phyloP scores from a whole-genome alignment of 2,888 invertebrate species.

The Trichopria drosophilae region DNA sequence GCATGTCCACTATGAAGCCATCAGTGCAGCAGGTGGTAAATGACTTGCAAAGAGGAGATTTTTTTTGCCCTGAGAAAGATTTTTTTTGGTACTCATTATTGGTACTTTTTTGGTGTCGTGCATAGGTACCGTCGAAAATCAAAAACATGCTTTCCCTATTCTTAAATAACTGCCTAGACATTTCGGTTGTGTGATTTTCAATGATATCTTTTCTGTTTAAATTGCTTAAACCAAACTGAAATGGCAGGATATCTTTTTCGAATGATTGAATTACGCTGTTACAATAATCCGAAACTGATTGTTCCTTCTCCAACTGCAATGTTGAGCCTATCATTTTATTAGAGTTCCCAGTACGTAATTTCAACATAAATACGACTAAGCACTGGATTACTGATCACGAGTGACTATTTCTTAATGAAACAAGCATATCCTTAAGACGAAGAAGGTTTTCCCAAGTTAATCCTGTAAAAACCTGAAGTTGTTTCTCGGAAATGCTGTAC shows the following conservation, averaged over 20 bases:
- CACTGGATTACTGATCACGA: constrained; percentile 9
- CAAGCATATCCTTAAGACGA: constrained; percentile 5
- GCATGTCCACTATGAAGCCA: constrained; percentile 32
- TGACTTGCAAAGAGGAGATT: constrained; percentile 36
- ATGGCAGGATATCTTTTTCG: constrained; percentile 25
- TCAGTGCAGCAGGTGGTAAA: constrained; percentile 19
- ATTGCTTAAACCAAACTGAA: constrained; percentile 21
- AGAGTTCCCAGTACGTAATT: constrained; percentile 12
- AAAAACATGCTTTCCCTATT: constrained; percentile 5
- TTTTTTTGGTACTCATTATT: no score
- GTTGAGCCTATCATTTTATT: constrained; percentile 14
- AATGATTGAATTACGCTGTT: constrained; percentile 24
- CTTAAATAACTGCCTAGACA: constrained; percentile 12
- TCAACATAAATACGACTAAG: constrained; percentile 20
- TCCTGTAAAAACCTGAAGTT: constrained; percentile 12
- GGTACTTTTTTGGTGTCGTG: no score
- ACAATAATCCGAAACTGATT: constrained; percentile 25
- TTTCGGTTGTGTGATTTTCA: constrained; percentile 19
- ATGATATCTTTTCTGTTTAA: constrained; percentile 17
- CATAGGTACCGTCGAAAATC: constrained; percentile 18
- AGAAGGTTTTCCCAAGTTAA: constrained; percentile 3
- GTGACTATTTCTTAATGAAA: constrained; percentile 17
- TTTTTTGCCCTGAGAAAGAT: no score
- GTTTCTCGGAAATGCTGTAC: constrained; percentile 15
- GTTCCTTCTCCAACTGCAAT: constrained; percentile 19